A percentile compares a stretch with the other conserved stretches of the same genome.
phyloP scores from a whole-genome alignment of 2,888 invertebrate species.

The Perdita meconis region DNA sequence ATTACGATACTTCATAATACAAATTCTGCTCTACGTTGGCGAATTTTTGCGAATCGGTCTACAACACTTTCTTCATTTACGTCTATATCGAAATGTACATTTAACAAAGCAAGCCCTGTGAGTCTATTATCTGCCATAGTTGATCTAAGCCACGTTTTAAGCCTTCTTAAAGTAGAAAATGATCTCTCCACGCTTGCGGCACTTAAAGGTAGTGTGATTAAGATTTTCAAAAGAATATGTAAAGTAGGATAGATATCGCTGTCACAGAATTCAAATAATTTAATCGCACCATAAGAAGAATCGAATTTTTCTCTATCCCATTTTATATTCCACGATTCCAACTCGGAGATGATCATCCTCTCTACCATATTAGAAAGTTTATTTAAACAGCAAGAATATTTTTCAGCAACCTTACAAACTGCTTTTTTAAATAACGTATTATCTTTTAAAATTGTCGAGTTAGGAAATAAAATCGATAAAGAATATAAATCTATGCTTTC shows the following conservation, averaged over 20 bases:
- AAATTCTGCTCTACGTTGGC: too few species aligned
- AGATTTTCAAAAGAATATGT: neutral
- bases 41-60: too few species aligned
- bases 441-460: constrained; percentile 2
- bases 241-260: neutral
- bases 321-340: neutral
- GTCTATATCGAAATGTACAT: neutral
- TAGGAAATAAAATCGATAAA: neutral
- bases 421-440: constrained; percentile 5
- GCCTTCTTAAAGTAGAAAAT: neutral
- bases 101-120: neutral
- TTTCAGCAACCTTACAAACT: neutral
- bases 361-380: neutral
- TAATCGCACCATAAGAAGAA: neutral
- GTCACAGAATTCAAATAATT: constrained; percentile 1
- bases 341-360: constrained; percentile 5
- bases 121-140: neutral
- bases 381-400: neutral
- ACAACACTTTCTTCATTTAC: neutral
- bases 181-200: neutral
- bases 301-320: constrained; percentile 8
- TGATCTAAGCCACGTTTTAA: constrained; percentile 7
- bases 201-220: constrained; percentile 6
- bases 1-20: too few species aligned
- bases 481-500: neutral